Base-by-base conservation (phyloP, 1,140 invertebrate genomes). In the Aphelinus certus region DNA sequence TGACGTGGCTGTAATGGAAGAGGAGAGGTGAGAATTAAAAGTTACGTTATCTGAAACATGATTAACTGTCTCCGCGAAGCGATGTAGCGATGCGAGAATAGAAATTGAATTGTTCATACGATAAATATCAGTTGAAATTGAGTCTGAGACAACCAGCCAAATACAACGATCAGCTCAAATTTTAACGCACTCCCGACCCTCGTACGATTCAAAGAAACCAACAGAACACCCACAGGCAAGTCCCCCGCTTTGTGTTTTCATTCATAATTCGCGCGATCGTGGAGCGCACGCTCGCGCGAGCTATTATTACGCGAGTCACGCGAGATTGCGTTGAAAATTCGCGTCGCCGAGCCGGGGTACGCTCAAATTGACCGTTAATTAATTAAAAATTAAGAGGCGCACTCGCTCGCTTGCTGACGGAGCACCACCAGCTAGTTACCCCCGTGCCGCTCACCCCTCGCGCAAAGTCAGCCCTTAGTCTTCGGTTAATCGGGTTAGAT, bases 401-500 rank as follows among this genome's bases (percentile, higher is more conserved):
- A 43, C 10, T 60, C 5, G 66, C 66, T 1, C 42, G 26, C 65
- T n/a, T 57, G 60, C 42, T 70, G 57, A 61, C 43, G 55, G 26
- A 6, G 7, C 5, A 61, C 46, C 3, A 48, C 49, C n/a, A 65
- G 9, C 77, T 83, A 78, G 63, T 67, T 60, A 51, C 45, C 43
- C 63, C 49, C 48, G 58, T 63, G 48, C 64, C 73, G 62, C 76
- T 68, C 73, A 78, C 77, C 79, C 77, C 76, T 79, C 72, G 47
- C 67, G 79, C 74, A 62, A 78, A 82, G 81, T 83, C 82, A 84
- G 80, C 80, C 80, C 79, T 80, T 81, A 83, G 82, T 83, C 84
- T 81, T 82, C 72, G 70, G 80, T 83, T 86, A 86, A 86, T 85
- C 82, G 79, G 75, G 79, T 85, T 85, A 84, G 71, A 82, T 84